These are phyloP conservation scores for Phoeniculus purpureus DNA, from an alignment of 2,797 vertebrate genomes.

Conservation along the genomic window DNA sequence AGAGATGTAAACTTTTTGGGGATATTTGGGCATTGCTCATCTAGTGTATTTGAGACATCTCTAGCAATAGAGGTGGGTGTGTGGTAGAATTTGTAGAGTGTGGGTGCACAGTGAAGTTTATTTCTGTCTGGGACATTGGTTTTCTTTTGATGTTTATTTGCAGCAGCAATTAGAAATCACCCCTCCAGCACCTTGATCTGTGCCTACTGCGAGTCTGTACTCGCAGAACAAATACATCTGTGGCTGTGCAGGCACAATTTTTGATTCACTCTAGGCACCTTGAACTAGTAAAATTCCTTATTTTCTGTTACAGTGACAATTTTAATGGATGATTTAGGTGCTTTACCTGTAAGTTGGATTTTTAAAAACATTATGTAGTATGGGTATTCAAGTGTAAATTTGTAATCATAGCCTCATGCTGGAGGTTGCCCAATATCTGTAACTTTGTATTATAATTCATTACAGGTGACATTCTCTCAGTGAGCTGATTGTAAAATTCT, in stretches of 20 bases:
- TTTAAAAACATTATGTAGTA: conserved; percentile 7
- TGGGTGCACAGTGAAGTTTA: not conserved
- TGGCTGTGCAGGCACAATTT: not conserved
- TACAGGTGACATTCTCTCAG: not conserved
- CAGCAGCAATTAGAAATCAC: conserved; percentile 33
- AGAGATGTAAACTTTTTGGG: not conserved
- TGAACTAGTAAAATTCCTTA: not conserved
- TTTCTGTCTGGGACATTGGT: conserved; percentile 11
- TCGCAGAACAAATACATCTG: not conserved
- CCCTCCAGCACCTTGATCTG: not conserved
- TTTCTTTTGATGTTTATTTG: conserved; percentile 45
- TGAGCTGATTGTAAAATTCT: not conserved
- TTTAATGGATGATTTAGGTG: not conserved
- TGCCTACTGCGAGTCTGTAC: not conserved
- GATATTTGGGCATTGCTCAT: not conserved
- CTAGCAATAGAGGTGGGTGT: not conserved
- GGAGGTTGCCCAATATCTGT: conserved; percentile 31
- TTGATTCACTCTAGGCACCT: not conserved
- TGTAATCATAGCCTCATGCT: not conserved
- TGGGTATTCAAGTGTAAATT: conserved; percentile 42
- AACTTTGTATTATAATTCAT: conserved; percentile 36
- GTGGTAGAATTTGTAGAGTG: not conserved
- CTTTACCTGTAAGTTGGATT: not conserved
- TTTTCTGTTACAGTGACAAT: not conserved
- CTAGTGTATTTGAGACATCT: not conserved